Conservation (phyloP, 2,113 vertebrate genomes). For the Myotis yumanensis region DNA sequence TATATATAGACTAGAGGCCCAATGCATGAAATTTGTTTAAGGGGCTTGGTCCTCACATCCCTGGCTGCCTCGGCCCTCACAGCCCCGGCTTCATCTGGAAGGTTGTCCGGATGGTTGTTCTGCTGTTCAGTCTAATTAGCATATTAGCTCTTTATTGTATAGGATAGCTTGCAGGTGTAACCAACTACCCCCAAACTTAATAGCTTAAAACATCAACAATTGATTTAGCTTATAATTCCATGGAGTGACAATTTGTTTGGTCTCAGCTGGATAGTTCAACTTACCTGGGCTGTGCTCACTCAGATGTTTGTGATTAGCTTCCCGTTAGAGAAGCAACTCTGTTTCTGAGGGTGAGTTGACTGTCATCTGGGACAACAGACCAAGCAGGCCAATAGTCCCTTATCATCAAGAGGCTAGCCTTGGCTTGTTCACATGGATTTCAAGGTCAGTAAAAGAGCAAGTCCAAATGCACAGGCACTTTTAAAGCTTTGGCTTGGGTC, state of each 20-base stretch:
- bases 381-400: not conserved
- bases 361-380: not conserved
- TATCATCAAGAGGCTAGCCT: not conserved
- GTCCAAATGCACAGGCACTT: not conserved
- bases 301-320: not conserved
- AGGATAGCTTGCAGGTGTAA: not conserved
- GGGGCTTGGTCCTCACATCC: no score
- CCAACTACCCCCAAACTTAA: not conserved
- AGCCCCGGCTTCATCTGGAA: no score
- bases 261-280: not conserved
- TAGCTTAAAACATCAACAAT: not conserved
- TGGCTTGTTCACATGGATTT: not conserved
- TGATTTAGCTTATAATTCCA: not conserved
- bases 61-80: no score
- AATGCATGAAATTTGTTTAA: no score
- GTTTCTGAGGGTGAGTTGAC: not conserved
- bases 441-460: not conserved
- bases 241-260: slow-evolving; percentile 6
- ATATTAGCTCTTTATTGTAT: no score
- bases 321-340: not conserved
- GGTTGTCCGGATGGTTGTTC: no score
- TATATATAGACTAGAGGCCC: no score
- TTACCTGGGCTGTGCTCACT: not conserved
- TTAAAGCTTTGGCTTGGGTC: not conserved
- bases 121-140: no score